phyloP scores from a whole-genome alignment of 1,140 invertebrate species.

The Eueides isabella region DNA sequence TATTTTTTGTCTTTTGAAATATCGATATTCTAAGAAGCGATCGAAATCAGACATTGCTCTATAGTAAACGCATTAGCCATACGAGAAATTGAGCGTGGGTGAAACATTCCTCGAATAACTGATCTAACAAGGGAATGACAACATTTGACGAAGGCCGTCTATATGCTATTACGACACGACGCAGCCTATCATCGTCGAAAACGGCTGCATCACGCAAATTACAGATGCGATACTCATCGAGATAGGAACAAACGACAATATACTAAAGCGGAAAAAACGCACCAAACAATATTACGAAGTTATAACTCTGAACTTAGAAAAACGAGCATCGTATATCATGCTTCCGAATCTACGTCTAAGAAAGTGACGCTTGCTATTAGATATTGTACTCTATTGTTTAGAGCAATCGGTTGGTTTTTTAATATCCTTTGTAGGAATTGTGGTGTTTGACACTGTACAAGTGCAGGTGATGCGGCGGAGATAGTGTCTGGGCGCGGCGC shows the following conservation, averaged over 20 bases:
- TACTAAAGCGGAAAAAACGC: conserved; percentile 65
- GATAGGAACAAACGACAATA: conserved; percentile 59
- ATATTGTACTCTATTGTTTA: not conserved
- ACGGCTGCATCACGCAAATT: conserved; percentile 74
- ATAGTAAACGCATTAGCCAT: conserved; percentile 72
- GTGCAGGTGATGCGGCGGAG: conserved; percentile 60
- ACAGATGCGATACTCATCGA: conserved; percentile 59
- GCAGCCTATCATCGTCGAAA: conserved; percentile 66
- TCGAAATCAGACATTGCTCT: conserved; percentile 64
- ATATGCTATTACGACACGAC: conserved; percentile 45
- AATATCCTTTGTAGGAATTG: conserved; percentile 24
- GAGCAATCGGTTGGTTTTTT: conserved; percentile 36
- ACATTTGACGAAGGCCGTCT: conserved; percentile 55
- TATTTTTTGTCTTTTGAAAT: conserved; percentile 13
- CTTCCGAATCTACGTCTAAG: conserved; percentile 8
- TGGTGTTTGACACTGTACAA: conserved; percentile 48
- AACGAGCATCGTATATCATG: conserved; percentile 54
- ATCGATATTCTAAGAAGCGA: conserved; percentile 57
- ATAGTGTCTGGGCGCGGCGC: conserved; percentile 71
- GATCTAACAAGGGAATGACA: conserved; percentile 69
- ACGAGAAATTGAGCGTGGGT: conserved; percentile 48
- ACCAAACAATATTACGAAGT: conserved; percentile 54
- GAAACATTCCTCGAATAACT: conserved; percentile 68
- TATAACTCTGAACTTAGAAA: conserved; percentile 59
- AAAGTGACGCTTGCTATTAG: not conserved